Conservation (phyloP, 2,113 vertebrate genomes). For the Poicephalus gulielmi region DNA sequence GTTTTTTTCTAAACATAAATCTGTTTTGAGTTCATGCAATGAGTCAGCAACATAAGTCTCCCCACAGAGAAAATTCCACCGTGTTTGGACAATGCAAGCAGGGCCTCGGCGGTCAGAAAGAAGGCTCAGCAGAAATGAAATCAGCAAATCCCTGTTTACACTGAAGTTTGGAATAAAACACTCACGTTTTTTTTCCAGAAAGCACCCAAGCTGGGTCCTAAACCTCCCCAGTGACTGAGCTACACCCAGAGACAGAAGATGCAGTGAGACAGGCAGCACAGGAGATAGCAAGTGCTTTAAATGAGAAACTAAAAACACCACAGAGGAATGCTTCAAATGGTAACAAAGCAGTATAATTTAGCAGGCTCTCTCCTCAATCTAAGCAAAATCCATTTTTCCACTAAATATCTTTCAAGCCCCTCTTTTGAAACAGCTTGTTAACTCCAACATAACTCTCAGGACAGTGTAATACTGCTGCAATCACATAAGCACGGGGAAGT, state of each 20-base stretch:
- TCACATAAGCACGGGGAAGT: background rate
- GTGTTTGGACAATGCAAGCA: conserved; percentile 24
- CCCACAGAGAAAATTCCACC: conserved; percentile 55
- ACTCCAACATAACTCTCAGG: background rate
- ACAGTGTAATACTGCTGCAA: background rate
- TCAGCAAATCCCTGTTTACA: conserved; percentile 43
- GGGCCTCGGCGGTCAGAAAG: background rate
- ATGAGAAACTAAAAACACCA: background rate
- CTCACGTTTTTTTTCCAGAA: conserved; percentile 17
- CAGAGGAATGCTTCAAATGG: background rate
- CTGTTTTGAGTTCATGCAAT: conserved; percentile 44
- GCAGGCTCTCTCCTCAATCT: background rate
- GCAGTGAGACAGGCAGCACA: background rate
- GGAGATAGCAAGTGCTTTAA: background rate
- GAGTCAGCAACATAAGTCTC: conserved; percentile 57
- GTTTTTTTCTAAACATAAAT: background rate
- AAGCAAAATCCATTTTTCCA: background rate
- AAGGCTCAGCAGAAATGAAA: conserved; percentile 48
- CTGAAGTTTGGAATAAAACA: background rate
- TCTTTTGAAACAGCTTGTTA: background rate
- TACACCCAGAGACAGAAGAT: background rate
- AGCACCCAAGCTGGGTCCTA: background rate
- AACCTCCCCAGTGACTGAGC: background rate
- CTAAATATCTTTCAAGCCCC: background rate
- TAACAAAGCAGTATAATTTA: background rate